Conservation (phyloP, 1,140 invertebrate species). For the Calycopis cecrops region DNA sequence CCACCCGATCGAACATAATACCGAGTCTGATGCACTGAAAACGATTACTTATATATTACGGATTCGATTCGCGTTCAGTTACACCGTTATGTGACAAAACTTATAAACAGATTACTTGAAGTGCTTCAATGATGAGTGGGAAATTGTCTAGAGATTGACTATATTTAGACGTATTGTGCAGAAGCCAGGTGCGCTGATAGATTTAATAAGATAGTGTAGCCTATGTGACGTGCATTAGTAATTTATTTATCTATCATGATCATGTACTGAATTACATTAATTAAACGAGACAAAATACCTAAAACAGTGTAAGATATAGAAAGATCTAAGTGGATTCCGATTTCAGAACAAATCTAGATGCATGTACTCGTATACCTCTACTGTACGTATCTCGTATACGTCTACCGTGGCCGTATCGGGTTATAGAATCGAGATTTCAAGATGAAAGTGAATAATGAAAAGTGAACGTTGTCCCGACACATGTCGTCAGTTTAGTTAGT, state of each 20-base stretch:
- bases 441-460: slow-evolving; percentile 24
- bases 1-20: slow-evolving; percentile 51
- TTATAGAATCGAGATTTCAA: neutral
- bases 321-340: too few relatives aligned
- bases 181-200: slow-evolving; percentile 17
- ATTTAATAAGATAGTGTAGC: slow-evolving; percentile 18
- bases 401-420: too few relatives aligned
- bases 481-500: slow-evolving; percentile 12
- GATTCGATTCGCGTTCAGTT: slow-evolving; percentile 58
- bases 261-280: too few relatives aligned
- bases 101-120: slow-evolving; percentile 38
- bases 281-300: too few relatives aligned
- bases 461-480: slow-evolving; percentile 25
- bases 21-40: slow-evolving; percentile 42
- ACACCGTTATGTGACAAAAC: slow-evolving; percentile 54
- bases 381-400: too few relatives aligned
- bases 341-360: too few relatives aligned
- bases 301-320: too few relatives aligned
- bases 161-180: slow-evolving; percentile 23
- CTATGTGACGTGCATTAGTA: slow-evolving; percentile 13
- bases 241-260: neutral
- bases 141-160: slow-evolving; percentile 37
- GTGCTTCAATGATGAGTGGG: slow-evolving; percentile 30
- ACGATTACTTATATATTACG: slow-evolving; percentile 46
- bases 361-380: too few relatives aligned